phyloP scores from a whole-genome alignment of 2,797 vertebrate genomes.

The Poeciliopsis paucimaculata region DNA sequence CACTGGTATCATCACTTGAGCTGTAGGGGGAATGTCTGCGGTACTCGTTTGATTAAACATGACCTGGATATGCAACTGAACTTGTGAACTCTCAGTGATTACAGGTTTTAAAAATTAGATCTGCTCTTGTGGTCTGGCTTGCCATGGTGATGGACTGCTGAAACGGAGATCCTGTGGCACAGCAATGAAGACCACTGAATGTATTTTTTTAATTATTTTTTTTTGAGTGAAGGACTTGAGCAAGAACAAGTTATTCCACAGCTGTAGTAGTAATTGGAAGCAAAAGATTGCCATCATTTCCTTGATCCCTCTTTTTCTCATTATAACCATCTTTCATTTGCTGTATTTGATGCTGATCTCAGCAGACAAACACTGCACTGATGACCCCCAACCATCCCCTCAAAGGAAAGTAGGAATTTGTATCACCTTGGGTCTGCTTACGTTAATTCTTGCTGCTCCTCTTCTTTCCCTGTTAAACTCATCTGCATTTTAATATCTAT shows the following conservation, averaged over 20 bases:
- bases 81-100: constrained; percentile 39
- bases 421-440: constrained; percentile 68
- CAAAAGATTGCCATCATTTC: constrained; percentile 61
- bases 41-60: constrained; percentile 45
- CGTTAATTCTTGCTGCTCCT: constrained; percentile 41
- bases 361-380: constrained; percentile 68
- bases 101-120: constrained; percentile 51
- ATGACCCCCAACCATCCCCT: constrained; percentile 42
- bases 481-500: constrained; percentile 75
- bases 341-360: constrained; percentile 66
- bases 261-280: constrained; percentile 56
- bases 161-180: constrained; percentile 20
- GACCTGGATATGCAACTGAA: constrained; percentile 43
- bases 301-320: constrained; percentile 53
- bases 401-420: constrained; percentile 52
- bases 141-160: constrained; percentile 41
- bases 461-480: constrained; percentile 40
- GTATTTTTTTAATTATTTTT: constrained; percentile 43
- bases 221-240: constrained; percentile 53
- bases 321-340: constrained; percentile 56
- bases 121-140: constrained; percentile 47
- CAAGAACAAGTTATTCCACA: constrained; percentile 55
- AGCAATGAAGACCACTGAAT: constrained; percentile 74
- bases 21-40: constrained; percentile 61
- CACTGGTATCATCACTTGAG: constrained; percentile 45